phyloP scores from a whole-genome alignment of 2,888 invertebrate genomes.

The Platycnemis pennipes region DNA sequence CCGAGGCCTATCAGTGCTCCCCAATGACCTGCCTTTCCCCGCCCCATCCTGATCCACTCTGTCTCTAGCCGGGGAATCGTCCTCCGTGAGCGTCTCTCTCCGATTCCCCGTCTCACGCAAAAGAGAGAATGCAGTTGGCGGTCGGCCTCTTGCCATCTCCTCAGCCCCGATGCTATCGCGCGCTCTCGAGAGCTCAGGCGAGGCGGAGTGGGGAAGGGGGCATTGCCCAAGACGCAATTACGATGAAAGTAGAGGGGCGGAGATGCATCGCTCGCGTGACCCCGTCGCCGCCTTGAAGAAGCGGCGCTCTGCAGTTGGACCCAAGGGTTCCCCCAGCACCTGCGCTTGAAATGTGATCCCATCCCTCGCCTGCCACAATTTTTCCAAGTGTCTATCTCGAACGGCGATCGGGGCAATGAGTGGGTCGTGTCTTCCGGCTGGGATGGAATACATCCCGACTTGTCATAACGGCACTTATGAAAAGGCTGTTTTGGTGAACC shows the following conservation, averaged over 20 bases:
- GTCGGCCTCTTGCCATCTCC: neutral
- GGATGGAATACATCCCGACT: neutral
- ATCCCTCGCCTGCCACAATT: neutral
- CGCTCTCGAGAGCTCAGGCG: neutral
- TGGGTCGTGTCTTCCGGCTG: neutral
- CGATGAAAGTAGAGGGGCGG: neutral
- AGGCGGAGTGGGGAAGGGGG: neutral
- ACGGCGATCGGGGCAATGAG: neutral
- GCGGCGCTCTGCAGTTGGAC: neutral
- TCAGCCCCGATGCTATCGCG: neutral
- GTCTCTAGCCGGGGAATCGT: neutral
- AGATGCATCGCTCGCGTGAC: neutral
- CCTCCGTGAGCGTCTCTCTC: neutral
- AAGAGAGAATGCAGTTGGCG: neutral
- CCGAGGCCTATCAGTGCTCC: neutral
- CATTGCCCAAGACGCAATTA: slow-evolving; percentile 43
- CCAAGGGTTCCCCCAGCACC: neutral
- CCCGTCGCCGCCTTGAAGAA: neutral
- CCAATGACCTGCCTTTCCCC: neutral
- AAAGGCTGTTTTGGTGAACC: no score
- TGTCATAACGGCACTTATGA: neutral
- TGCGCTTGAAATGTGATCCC: neutral
- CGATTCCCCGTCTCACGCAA: neutral
- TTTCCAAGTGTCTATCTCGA: neutral
- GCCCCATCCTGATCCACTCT: neutral